Evolutionary conservation across 1,140 invertebrate genomes (phyloP), one percentile per base, ranked within the genome.

Genomic region (Zaprionus vittiger): DNA sequence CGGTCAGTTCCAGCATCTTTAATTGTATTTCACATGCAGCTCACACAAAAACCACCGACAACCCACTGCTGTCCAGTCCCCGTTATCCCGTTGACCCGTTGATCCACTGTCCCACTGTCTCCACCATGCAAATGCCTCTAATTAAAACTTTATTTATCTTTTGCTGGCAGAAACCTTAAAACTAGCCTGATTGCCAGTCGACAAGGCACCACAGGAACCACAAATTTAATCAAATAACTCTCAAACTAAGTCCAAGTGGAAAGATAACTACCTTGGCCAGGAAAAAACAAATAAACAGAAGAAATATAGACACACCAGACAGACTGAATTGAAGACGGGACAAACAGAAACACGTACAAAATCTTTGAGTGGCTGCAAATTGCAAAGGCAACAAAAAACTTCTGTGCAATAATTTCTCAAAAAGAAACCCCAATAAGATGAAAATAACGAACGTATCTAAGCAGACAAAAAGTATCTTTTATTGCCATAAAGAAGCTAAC

Each of bases 161-260:
- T 59, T 72, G 44, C 68, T 20, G 37, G 44, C 26, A 54, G 47
- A 7, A 47, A 44, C 55, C 54, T 28, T 55, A 54, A 55, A 64
- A 38, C 55, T 61, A 44, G 38, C 41, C 70, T 73, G 75, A 68
- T 67, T 77, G 70, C 66, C 31, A 52, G 47, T 54, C 14, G 20
- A 11, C 67, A 17, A 60, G 20, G 49, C 52, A 47, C 72, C 67
- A 54, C 69, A 72, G 28, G 3, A 62, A 62, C 79, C 77, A 73
- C 77, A 81, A 79, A 79, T 74, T 90, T 90, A 84, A 89, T 90
- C 85, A 77, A 89, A 79, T 52, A 79, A 89, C 38, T 73, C 26
- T 38, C 57, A 62, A 81, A 57, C 68, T 41, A 62, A 69, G 64
- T 73, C 44, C 63, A 52, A 37, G 56, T 55, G 11, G 17, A 47